Base-by-base conservation (phyloP, 2,888 invertebrate genomes). In the Eupithecia subumbrata region DNA sequence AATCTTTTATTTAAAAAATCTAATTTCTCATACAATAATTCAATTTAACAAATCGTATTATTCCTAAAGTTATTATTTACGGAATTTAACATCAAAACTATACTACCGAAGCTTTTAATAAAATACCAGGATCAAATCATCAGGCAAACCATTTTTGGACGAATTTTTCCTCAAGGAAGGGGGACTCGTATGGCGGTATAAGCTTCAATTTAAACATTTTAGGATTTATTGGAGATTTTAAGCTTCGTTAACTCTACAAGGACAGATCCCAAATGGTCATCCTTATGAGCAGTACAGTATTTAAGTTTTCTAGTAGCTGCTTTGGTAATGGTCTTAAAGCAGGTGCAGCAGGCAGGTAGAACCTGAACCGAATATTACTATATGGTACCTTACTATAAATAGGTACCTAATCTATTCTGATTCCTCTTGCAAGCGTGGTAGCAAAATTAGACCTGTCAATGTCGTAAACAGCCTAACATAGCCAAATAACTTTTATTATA, bases 1-100 rank as follows among this genome's bases (percentile, higher is more conserved):
- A 12, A 34, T n/a, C 77, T 72, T 74, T 74, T 60, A 67, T 22
- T 18, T 64, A 7, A 9, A 48, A 34, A 34, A 45, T 30, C 22
- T 16, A 45, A 12, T 22, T 60, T 12, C 2, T 25, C 11, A n/a
- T 22, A 40, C 45, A n/a, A 67, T n/a, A 40, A 67, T n/a, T n/a
- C 3, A 11, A 11, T 18, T n/a, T 5, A 11, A 40, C 7, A 40
- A 67, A n/a, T 40, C n/a, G 2, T 11, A 40, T 40, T 9, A 40
- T 37, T 60, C 25, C 5, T 0, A n/a, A 14, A 60, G 12, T 0
- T 25, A 25, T 60, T 22, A 60, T 22, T 60, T 25, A 60, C 14
- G 22, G 1, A 12, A 22, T 60, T 60, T 25, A 14, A 60, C 60
- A 60, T 0, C n/a, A 60, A 60, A 60, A 7, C 1, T 22, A 60